Evolutionary conservation across 2,888 invertebrate genomes (phyloP).

Genomic region (Hofmannophila pseudospretella): DNA sequence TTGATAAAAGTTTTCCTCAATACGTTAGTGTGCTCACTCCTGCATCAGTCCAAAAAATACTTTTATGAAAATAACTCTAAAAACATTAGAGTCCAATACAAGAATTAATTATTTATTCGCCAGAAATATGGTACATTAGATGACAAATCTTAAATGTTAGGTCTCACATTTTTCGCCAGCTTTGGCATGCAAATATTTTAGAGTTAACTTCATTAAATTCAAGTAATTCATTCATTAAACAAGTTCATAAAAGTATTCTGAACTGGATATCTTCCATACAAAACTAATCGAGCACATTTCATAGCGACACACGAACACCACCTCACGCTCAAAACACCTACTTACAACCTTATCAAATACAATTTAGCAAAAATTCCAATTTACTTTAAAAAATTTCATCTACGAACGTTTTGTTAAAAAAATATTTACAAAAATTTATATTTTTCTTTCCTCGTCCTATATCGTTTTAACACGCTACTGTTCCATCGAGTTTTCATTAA

Average conservation of each 20-base stretch:
- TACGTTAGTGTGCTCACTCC: background rate
- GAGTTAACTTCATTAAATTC: too few relatives aligned
- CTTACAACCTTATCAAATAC: slow-evolving; percentile 33
- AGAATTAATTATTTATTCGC: too few relatives aligned
- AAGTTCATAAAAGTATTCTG: too few relatives aligned
- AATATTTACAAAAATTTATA: slow-evolving; percentile 50
- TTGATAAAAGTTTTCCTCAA: too few relatives aligned
- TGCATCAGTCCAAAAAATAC: background rate
- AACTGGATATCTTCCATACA: too few relatives aligned
- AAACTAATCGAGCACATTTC: background rate
- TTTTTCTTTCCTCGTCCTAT: background rate
- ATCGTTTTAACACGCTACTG: background rate
- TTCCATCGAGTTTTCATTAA: background rate
- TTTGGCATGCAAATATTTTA: too few relatives aligned
- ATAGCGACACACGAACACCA: slow-evolving; percentile 6
- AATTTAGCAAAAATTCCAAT: slow-evolving; percentile 36
- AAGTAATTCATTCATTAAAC: too few relatives aligned
- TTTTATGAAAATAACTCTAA: background rate
- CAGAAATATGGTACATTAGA: too few relatives aligned
- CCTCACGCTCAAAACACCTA: slow-evolving; percentile 21
- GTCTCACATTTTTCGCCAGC: too few relatives aligned
- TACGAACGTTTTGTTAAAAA: slow-evolving; percentile 37
- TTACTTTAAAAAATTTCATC: slow-evolving; percentile 39
- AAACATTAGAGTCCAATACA: too few relatives aligned
- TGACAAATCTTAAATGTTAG: too few relatives aligned